Base-by-base conservation (phyloP, 2,888 invertebrate genomes). In the Archips xylosteana region DNA sequence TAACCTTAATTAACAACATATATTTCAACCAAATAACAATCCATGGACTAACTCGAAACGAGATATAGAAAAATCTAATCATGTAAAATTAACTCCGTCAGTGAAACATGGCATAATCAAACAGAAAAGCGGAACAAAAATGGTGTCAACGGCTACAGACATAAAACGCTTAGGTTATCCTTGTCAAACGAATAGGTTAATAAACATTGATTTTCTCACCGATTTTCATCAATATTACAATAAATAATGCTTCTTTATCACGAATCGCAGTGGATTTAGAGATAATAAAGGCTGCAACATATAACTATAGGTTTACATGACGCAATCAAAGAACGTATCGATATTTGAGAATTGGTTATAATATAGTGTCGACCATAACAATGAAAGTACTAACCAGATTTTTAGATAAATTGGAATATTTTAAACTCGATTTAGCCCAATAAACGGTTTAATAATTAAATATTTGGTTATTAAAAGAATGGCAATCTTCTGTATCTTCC, bases 241-340 rank as follows among this genome's bases (percentile, higher is more conserved):
- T 51, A 66, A 76, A 75, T 70, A 49, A 47, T 36, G 65, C 63
- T 71, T 15, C 47, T 66, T 70, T 63, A 66, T 76, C 76, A 74
- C 34, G 75, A 76, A 78, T 77, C 68, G 36, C 59, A 78, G 77
- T 65, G 76, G 78, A 82, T 82, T 82, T 78, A 75, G 73, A 59
- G 74, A 75, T 73, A 82, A 83, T 80, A 80, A 75, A 80, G 78
- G 77, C 80, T 85, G 79, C 82, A 83, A 80, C 81, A 80, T 84
- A 83, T 86, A 89, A 80, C 85, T 88, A 87, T 87, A 88, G 86
- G 85, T 89, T 91, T 90, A 89, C 89, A 90, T 94, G 94, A 94
- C 94, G 94, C 94, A 94, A 94, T 94, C 94, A 89, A 80, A 87
- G 82, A 87, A 91, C 83, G 82, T 89, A 89, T 83, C 89, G 83